phyloP scores from a whole-genome alignment of 2,888 invertebrate genomes.

The Balanococcus diminutus region DNA sequence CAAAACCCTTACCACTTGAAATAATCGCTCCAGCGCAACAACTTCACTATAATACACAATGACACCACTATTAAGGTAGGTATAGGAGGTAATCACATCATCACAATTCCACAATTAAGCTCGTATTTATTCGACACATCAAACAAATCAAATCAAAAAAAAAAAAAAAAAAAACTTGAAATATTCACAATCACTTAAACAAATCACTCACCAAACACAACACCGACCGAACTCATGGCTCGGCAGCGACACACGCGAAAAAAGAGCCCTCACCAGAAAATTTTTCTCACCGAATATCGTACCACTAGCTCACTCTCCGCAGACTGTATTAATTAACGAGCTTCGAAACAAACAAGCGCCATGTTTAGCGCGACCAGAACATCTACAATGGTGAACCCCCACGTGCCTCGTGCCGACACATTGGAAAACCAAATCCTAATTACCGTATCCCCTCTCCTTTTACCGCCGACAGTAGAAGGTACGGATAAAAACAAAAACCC shows the following conservation, averaged over 20 bases:
- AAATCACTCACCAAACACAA: not conserved
- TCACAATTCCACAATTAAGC: not conserved
- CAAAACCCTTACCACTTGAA: not conserved
- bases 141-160: not conserved
- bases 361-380: constrained; percentile 10
- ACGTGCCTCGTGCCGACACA: constrained; percentile 21
- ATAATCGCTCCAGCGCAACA: not conserved
- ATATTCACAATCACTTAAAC: not conserved
- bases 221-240: not conserved
- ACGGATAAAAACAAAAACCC: constrained; percentile 15
- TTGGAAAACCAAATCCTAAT: constrained; percentile 13
- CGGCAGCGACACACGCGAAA: not conserved
- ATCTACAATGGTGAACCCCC: constrained; percentile 6
- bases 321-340: not conserved
- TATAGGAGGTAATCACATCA: not conserved
- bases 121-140: not conserved
- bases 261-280: no score
- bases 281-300: not conserved
- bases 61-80: not conserved
- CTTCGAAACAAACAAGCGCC: constrained; percentile 8
- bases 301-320: not conserved
- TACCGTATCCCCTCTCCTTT: not conserved
- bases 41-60: not conserved
- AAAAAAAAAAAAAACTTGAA: not conserved
- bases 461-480: not conserved